phyloP scores from a whole-genome alignment of 2,888 invertebrate species.

The Chrysolina haemoptera region DNA sequence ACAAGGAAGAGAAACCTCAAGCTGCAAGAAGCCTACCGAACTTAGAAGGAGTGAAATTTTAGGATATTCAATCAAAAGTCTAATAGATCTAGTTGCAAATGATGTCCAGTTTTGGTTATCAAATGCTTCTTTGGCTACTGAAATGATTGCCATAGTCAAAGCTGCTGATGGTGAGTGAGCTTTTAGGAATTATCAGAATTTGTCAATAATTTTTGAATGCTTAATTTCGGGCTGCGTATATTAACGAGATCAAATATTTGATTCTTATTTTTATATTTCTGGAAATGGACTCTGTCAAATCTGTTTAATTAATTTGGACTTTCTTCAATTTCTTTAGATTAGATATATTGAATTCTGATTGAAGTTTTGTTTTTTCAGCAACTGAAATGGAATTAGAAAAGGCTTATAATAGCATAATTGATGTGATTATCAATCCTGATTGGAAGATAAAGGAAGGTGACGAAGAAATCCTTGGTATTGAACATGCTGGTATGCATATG shows the following conservation, averaged over 20 bases:
- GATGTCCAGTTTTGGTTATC: constrained; percentile 80
- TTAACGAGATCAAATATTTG: too few relatives aligned
- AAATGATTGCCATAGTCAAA: constrained; percentile 81
- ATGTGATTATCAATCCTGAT: constrained; percentile 69
- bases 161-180: constrained; percentile 70
- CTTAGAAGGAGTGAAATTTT: constrained; percentile 80
- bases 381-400: constrained; percentile 56
- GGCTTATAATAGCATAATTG: constrained; percentile 70
- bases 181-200: neutral
- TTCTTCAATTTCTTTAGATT: neutral
- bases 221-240: too few relatives aligned
- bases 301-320: too few relatives aligned
- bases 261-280: too few relatives aligned
- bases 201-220: neutral
- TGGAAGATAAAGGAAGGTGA: constrained; percentile 73
- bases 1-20: constrained; percentile 80
- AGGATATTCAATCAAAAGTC: constrained; percentile 65
- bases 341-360: constrained; percentile 9
- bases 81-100: constrained; percentile 65
- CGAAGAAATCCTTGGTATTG: constrained; percentile 74
- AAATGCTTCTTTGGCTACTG: constrained; percentile 77
- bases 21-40: constrained; percentile 81
- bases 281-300: too few relatives aligned
- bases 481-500: constrained; percentile 84
- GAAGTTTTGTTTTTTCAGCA: constrained; percentile 49